Conservation (phyloP, 1,140 invertebrate species). For the Drosophila subobscura region DNA sequence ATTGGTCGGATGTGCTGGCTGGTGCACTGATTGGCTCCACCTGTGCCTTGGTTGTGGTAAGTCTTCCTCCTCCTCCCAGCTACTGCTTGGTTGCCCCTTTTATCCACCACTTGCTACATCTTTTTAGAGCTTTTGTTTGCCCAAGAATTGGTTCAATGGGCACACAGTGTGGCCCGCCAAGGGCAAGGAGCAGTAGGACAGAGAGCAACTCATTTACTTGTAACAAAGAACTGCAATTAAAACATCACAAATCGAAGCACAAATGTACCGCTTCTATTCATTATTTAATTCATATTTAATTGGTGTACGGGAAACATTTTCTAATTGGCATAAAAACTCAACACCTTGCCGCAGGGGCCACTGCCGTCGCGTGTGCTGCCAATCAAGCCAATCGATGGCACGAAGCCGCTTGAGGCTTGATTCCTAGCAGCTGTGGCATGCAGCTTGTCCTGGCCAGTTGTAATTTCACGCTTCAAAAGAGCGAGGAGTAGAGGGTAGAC, state of each 20-base stretch:
- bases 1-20: slow-evolving; percentile 89
- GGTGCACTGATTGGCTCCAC: slow-evolving; percentile 85
- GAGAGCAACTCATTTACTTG: slow-evolving; percentile 19
- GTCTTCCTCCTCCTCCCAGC: slow-evolving; percentile 54
- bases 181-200: slow-evolving; percentile 47
- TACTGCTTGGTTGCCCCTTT: background rate
- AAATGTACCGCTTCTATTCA: slow-evolving; percentile 22
- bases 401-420: slow-evolving; percentile 15
- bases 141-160: slow-evolving; percentile 76
- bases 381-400: slow-evolving; percentile 38
- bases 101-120: slow-evolving; percentile 41
- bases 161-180: slow-evolving; percentile 68
- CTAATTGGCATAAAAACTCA: slow-evolving; percentile 44
- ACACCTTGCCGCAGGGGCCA: slow-evolving; percentile 27
- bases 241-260: slow-evolving; percentile 27
- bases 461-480: slow-evolving; percentile 48
- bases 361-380: slow-evolving; percentile 45
- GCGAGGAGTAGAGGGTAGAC: background rate
- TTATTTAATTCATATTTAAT: slow-evolving; percentile 43
- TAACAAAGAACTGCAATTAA: slow-evolving; percentile 55
- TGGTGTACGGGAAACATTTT: slow-evolving; percentile 33
- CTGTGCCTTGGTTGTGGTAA: slow-evolving; percentile 86
- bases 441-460: slow-evolving; percentile 24
- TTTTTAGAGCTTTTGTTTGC: slow-evolving; percentile 72
- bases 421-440: slow-evolving; percentile 14